Conservation (phyloP, 1,140 invertebrate genomes). For the Bombus affinis region DNA sequence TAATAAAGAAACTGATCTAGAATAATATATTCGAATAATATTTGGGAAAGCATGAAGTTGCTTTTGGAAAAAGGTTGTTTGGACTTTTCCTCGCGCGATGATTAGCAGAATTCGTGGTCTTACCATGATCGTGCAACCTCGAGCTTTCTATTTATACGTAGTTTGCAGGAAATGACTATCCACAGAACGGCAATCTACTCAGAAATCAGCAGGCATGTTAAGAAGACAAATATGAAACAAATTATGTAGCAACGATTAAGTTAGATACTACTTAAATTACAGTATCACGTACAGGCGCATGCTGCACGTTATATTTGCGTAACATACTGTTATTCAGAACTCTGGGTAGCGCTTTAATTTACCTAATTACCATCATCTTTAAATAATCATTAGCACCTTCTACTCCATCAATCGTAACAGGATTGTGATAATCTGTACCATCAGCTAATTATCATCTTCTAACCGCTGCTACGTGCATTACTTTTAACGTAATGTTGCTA, state of each 20-base stretch:
- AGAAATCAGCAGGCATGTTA: not conserved
- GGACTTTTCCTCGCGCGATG: not conserved
- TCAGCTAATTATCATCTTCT: conserved; percentile 21
- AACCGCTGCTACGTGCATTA: not conserved
- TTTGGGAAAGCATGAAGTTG: not conserved
- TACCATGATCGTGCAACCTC: not conserved
- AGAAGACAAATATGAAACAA: conserved; percentile 24
- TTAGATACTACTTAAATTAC: conserved; percentile 1
- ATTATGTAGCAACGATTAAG: not conserved
- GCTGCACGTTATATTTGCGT: not conserved
- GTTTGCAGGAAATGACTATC: conserved; percentile 42
- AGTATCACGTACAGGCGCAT: not conserved
- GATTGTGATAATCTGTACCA: conserved; percentile 12
- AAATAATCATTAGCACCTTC: conserved; percentile 31
- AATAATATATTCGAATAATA: not conserved
- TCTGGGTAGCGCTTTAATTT: conserved; percentile 19
- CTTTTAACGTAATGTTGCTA: conserved; percentile 3
- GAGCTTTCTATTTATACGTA: not conserved
- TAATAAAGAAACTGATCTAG: not conserved
- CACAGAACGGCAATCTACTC: conserved; percentile 21
- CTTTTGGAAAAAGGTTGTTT: not conserved
- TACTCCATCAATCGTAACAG: not conserved
- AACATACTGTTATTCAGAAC: not conserved
- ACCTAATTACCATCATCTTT: conserved; percentile 8
- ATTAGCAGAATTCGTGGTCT: not conserved